Base-by-base conservation (phyloP, 2,113 vertebrate genomes). In the Eudyptes chrysolophus region DNA sequence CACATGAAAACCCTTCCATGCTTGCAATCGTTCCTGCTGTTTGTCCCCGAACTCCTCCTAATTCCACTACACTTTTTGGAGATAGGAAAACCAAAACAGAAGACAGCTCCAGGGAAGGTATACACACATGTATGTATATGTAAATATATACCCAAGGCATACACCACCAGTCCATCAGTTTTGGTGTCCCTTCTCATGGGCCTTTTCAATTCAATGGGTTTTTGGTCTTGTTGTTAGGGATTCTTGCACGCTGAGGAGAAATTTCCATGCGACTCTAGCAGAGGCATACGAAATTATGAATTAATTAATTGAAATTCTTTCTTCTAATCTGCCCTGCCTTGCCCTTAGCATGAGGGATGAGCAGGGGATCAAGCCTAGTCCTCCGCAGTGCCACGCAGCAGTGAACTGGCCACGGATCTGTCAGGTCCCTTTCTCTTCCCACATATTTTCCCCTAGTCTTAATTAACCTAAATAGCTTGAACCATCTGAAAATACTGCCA, bases 81-180 rank as follows among this genome's bases (percentile, higher is more conserved):
- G 27, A 18, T 0, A 10, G 44, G 27, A 18, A 78, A 54, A 54
- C 38, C 79, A 24, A 60, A 72, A 9, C 32, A 46, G 57, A 48
- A 16, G 62, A 24, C 14, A 6, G 36, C 49, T 52, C 36, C 66
- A 9, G 74, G 60, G 40, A 70, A 52, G 20, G 42, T 2, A 18
- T 4, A 29, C 25, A 1, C 27, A 3, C 36, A 22, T 0, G 8
- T 11, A 19, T 0, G 18, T 10, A 13, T 1, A 8, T 1, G 9
- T 4, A 13, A 52, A 13, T 6, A 10, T 1, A 11, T 1, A 7
- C 57, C 17, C 72, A 1, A 9, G 52, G 32, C 9, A 13, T 0
- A 9, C 0, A 3, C 9, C 1, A 38, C 12, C n/a, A 17, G 42
- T 32, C 46, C 75, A 16, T 8, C 22, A 0, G 13, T 7, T 54